Percentiles rank a stretch among this genome's conserved stretches.
phyloP scores from a whole-genome alignment of 2,888 invertebrate genomes.

The Dynastes grantii region DNA sequence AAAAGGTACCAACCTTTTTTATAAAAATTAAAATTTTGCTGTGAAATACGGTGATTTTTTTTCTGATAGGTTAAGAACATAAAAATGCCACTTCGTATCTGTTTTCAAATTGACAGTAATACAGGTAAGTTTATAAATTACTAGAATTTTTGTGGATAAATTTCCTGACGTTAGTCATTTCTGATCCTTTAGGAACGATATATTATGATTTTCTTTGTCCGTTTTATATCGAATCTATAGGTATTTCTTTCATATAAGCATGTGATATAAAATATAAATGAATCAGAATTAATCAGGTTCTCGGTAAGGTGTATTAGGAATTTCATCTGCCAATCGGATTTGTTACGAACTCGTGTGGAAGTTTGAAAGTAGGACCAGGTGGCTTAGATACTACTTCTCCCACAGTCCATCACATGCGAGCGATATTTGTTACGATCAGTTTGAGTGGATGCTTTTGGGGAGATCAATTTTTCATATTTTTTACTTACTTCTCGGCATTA shows the following conservation, averaged over 20 bases:
- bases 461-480: slow-evolving; percentile 55
- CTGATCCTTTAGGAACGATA: too few relatives aligned
- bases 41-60: too few relatives aligned
- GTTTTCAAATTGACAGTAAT: too few relatives aligned
- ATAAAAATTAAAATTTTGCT: too few relatives aligned
- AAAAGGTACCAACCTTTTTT: too few relatives aligned
- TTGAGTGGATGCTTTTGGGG: slow-evolving; percentile 53
- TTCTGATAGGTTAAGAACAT: too few relatives aligned
- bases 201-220: too few relatives aligned
- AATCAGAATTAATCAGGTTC: slow-evolving; percentile 50
- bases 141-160: too few relatives aligned
- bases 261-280: slow-evolving; percentile 38
- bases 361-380: slow-evolving; percentile 64
- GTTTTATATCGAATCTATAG: neutral
- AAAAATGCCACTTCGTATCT: too few relatives aligned
- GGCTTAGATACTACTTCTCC: slow-evolving; percentile 64
- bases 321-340: slow-evolving; percentile 62
- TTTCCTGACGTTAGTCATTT: too few relatives aligned
- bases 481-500: slow-evolving; percentile 51
- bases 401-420: slow-evolving; percentile 67
- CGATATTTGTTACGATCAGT: slow-evolving; percentile 64
- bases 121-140: too few relatives aligned
- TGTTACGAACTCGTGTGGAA: slow-evolving; percentile 60
- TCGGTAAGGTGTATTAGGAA: slow-evolving; percentile 48
- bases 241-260: slow-evolving; percentile 18